Evolutionary conservation across 1,140 invertebrate species (phyloP).

Genomic region (Ditylenchus dipsaci): DNA sequence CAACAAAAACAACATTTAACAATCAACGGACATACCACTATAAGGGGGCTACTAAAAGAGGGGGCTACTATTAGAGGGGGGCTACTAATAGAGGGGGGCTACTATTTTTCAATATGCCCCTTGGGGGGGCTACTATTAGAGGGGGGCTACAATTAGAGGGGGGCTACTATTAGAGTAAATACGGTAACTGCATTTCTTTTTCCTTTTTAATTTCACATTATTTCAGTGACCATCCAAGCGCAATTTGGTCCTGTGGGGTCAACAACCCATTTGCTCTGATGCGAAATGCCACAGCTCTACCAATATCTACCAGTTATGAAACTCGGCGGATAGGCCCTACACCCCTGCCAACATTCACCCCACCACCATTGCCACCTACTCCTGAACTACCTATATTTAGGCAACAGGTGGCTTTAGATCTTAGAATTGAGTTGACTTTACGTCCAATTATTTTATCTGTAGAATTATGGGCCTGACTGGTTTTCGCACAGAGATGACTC

Average conservation of each 20-base stretch:
- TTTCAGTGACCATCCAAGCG: constrained; percentile 23
- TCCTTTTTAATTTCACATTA: constrained; percentile 4
- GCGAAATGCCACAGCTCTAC: constrained; percentile 37
- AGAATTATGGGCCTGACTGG: constrained; percentile 31
- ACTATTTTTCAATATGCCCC: too few species aligned
- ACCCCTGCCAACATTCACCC: constrained; percentile 23
- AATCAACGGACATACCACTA: too few species aligned
- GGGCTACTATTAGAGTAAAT: too few species aligned
- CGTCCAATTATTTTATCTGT: not conserved
- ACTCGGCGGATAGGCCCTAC: constrained; percentile 47
- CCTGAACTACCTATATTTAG: constrained; percentile 11
- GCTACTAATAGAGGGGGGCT: too few species aligned
- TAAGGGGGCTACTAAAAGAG: too few species aligned
- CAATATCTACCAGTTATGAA: constrained; percentile 32
- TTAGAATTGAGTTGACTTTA: not conserved
- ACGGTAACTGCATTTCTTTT: not conserved
- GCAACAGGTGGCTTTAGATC: constrained; percentile 10
- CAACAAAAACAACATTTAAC: too few species aligned
- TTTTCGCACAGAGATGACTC: constrained; percentile 1
- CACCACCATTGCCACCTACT: constrained; percentile 24
- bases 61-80: too few species aligned
- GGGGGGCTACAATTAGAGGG: too few species aligned
- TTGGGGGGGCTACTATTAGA: too few species aligned
- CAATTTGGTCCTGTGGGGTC: constrained; percentile 53
- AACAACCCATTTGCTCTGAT: constrained; percentile 52